Base-by-base conservation (phyloP, 2,888 invertebrate genomes). In the Ommatoiulus sabulosus region DNA sequence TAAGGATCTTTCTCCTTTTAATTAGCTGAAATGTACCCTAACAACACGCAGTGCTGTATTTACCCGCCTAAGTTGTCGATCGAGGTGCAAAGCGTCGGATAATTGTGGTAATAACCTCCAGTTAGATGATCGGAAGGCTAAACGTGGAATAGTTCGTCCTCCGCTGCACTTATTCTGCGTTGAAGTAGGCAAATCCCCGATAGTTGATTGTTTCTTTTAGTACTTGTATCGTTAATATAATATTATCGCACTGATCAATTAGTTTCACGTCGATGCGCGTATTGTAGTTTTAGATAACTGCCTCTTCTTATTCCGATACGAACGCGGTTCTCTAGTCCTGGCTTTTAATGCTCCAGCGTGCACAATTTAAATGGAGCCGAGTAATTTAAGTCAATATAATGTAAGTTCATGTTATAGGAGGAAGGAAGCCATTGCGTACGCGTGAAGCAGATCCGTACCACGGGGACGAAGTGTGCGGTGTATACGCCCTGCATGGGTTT, bases 181-280 rank as follows among this genome's bases (percentile, higher is more conserved):
- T 24, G 17, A 15, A 52, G 52, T 24, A 24, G 24, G 72, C 72
- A 72, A 72, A 72, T 72, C 72, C 72, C 17, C n/a, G 72, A 8
- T 24, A 72, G 72, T 20, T 72, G n/a, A 24, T 72, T 72, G 72
- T 72, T 72, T 72, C 72, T 72, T 72, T 63, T 72, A 72, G 24
- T 24, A 24, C 72, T 72, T 72, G 72, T 72, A 72, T 72, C 24
- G 72, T 72, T 72, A 72, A 24, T 72, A 72, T 72, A 72, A 72
- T 72, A 72, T 72, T 72, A 72, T 72, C 72, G 72, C 72, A 24
- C 24, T 72, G 72, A 72, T 72, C 72, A 72, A 72, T 72, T 72
- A 72, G 72, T 72, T 72, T 72, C 72, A 72, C 72, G 24, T 72
- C 72, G 72, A 72, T 72, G 72, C 24, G 24, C 24, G 72, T 72